Evolutionary conservation across 2,888 invertebrate species (phyloP), one percentile per base, ranked within the genome.

Genomic region (Xestia c-nigrum): DNA sequence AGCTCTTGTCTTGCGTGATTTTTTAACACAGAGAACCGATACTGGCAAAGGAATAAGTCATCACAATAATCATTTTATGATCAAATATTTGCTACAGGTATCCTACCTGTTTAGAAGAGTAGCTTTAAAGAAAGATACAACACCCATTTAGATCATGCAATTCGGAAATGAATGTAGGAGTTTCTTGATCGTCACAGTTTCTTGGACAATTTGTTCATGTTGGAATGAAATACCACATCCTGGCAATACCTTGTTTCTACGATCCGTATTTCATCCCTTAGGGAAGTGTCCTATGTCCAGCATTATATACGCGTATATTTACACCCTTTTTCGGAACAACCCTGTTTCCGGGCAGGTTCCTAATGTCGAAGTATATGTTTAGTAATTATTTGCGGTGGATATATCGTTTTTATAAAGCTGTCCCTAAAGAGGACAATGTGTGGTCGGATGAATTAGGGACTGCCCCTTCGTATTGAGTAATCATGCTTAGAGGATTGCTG

Each of bases 341-440:
- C 64, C 31, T 67, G 74, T 68, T 52, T 77, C 76, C 72, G 66
- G 59, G 69, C 47, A 57, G 38, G 81, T 66, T 72, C 57, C 47
- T 69, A 47, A 21, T 74, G 52, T 52, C 63, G n/a, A n/a, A 63
- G 63, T 64, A 67, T 71, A 76, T 64, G 43, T 69, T 72, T 40
- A 69, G 67, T 74, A 81, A 86, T 81, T 73, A 85, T 81, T 84
- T 79, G 74, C 47, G 74, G 74, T 50, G 61, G n/a, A 74, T 59
- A 70, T 78, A 76, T 74, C 71, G 83, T 81, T 85, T 81, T 74
- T 84, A 75, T 76, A 75, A 73, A 71, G 55, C 61, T 68, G 61
- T 24, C 65, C 70, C 76, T 21, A 73, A 74, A 76, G 63, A 67
- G 70, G 67, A 52, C 55, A 52, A 31, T 38, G 21, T 63, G 66